Base-by-base conservation (phyloP, 37 sponge, comb jelly and placozoan genomes). In the Mnemiopsis leidyi region DNA sequence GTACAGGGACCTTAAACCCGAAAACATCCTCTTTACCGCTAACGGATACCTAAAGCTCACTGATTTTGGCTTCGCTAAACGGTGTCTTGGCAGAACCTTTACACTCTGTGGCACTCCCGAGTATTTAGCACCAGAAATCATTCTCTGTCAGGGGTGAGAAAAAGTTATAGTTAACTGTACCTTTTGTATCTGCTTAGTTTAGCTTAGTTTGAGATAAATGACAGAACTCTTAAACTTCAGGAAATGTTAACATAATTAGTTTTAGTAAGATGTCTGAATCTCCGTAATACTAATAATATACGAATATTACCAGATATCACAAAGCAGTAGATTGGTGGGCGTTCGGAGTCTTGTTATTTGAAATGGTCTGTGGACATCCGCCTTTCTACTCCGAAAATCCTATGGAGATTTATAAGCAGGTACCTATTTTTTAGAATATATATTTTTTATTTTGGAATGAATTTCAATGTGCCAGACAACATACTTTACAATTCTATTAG, bases 301-400 rank as follows among this genome's bases (percentile, higher is more conserved):
- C n/a, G n/a, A n/a, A n/a, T n/a, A n/a, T 28, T n/a, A 23, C 5
- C 75, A 85, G 90, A 29, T 85, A 85, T 40, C 90, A 85, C 61
- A 38, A 40, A 33, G 90, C 90, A 85, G 90, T 85, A 24, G 90
- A 85, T 61, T 85, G 90, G 90, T 85, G 90, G 90, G 90, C 90
- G 9, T 85, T 85, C 39, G 90, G 90, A 40, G 90, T 85, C 3
- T 26, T 85, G 90, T 36, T 85, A 18, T 85, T 85, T 26, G 90
- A 85, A 40, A 85, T 85, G 90, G 90, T 85, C 61, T 85, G 90
- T 33, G 90, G 90, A 85, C 90, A 85, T 26, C 90, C 90, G 3
- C 90, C 90, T 3, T 85, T 85, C 29, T 85, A 85, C 61, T 85
- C 90, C 2, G 90, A 85, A 28, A 85, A 85, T 39, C 90, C 90